phyloP scores from a whole-genome alignment of 2,888 invertebrate genomes.

The Bursaphelenchus okinawaensis region DNA sequence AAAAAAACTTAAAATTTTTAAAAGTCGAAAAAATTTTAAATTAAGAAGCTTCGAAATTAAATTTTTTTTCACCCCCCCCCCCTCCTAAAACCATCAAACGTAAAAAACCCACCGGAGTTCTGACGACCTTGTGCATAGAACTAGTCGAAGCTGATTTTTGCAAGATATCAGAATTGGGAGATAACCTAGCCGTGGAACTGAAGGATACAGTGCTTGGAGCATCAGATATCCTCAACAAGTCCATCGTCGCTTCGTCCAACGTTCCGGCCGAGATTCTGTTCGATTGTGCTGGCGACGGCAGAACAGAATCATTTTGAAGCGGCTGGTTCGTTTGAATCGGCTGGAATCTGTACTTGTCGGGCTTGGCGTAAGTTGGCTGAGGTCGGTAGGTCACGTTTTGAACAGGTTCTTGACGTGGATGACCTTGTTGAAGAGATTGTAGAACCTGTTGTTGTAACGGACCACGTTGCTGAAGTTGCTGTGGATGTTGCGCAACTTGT shows the following conservation, averaged over 20 bases:
- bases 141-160: constrained; percentile 50
- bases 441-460: not conserved
- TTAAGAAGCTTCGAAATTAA: no score
- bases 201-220: constrained; percentile 32
- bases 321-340: constrained; percentile 18
- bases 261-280: constrained; percentile 28
- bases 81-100: no score
- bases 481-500: not conserved
- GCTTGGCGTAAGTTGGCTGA: constrained; percentile 14
- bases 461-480: not conserved
- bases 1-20: no score
- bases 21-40: no score
- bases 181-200: constrained; percentile 30
- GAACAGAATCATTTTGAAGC: not conserved
- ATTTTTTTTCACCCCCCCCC: no score
- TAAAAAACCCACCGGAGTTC: constrained; percentile 25
- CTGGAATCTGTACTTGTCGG: constrained; percentile 29
- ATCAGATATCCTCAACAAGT: constrained; percentile 44
- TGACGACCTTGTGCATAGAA: constrained; percentile 38
- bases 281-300: not conserved
- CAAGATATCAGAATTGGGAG: constrained; percentile 25
- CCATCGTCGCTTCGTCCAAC: constrained; percentile 49
- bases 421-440: not conserved
- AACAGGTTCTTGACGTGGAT: not conserved
- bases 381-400: constrained; percentile 5